Evolutionary conservation across 2,797 vertebrate species (phyloP).

Genomic region (Mycteria americana): DNA sequence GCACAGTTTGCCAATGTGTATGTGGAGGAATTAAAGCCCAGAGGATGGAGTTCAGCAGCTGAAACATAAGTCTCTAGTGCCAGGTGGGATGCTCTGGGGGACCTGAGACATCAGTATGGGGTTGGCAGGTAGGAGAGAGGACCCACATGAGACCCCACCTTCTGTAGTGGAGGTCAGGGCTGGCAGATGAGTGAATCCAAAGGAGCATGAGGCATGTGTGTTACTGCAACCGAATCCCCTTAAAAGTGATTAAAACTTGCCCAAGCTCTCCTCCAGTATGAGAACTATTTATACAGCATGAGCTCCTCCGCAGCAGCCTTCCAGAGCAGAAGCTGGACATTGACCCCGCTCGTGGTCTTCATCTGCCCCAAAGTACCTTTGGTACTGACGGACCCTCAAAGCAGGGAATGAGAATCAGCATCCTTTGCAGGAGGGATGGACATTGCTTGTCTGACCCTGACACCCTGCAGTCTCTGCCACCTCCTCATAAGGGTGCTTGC

Average conservation of each 20-base stretch:
- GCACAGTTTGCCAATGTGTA: neutral
- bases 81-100: neutral
- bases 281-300: neutral
- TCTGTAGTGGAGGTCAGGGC: neutral
- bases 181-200: neutral
- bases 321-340: neutral
- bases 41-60: neutral
- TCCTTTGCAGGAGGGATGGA: neutral
- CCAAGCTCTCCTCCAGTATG: rapidly evolving
- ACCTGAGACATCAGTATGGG: neutral
- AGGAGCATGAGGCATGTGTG: rapidly evolving
- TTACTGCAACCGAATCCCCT: neutral
- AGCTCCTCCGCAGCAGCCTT: neutral
- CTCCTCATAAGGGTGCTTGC: neutral
- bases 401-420: neutral
- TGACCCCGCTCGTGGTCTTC: neutral
- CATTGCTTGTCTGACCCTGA: neutral
- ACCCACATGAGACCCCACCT: neutral
- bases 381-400: neutral
- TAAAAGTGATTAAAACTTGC: neutral
- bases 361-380: neutral
- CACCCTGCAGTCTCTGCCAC: neutral
- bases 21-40: neutral
- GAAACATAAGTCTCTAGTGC: neutral
- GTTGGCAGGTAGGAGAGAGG: neutral